Evolutionary conservation across 64 coral and sea anemone species (phyloP).

Genomic region (Dendrophyllia cribrosa): DNA sequence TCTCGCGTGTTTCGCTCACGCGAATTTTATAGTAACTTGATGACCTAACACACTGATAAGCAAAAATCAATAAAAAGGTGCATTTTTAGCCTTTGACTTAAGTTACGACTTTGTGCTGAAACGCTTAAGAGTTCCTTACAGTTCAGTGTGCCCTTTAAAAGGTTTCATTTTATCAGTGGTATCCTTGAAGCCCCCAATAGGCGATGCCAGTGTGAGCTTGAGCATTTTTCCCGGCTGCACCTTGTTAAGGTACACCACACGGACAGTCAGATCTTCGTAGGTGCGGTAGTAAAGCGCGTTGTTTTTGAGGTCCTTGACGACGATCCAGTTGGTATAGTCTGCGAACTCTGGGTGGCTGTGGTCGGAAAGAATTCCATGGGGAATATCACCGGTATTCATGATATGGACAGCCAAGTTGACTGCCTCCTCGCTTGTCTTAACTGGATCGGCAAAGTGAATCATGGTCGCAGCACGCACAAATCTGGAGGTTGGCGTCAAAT

Average conservation of each 20-base stretch:
- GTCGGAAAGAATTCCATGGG: not conserved
- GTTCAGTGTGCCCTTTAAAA: not conserved
- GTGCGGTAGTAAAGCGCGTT: too few relatives aligned
- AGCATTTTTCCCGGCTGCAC: not conserved
- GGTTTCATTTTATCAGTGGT: not conserved
- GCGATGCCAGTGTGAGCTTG: not conserved
- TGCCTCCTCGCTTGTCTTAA: not conserved
- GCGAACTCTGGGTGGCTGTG: too few relatives aligned
- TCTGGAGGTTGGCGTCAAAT: not conserved
- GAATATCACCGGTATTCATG: conserved; percentile 37
- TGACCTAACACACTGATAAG: too few relatives aligned
- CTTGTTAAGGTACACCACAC: too few relatives aligned
- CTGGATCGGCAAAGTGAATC: not conserved
- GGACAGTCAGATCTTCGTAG: too few relatives aligned
- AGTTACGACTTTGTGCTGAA: too few relatives aligned
- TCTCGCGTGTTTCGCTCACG: too few relatives aligned
- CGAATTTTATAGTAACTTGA: too few relatives aligned
- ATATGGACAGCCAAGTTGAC: conserved; percentile 35
- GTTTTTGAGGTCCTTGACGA: not conserved
- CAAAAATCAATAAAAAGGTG: too few relatives aligned
- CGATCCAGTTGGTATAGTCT: conserved; percentile 13
- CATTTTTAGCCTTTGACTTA: too few relatives aligned
- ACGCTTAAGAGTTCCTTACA: conserved; percentile 9
- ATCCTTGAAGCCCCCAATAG: not conserved
- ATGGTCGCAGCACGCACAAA: not conserved